phyloP scores from a whole-genome alignment of 2,888 invertebrate genomes.

The Gari tellinella region DNA sequence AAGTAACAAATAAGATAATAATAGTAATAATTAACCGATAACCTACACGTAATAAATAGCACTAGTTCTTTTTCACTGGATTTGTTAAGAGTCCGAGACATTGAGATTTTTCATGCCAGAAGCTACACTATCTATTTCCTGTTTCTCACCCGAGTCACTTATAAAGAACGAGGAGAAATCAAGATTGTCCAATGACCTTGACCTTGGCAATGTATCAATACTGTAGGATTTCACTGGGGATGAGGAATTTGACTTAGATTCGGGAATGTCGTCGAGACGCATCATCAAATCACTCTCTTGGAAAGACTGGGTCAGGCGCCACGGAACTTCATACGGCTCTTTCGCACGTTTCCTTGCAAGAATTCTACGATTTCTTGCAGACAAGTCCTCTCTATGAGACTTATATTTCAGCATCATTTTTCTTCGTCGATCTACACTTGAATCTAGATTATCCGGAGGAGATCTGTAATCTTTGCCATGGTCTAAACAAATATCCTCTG shows the following conservation, averaged over 20 bases:
- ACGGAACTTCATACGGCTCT: conserved; percentile 80
- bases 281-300: conserved; percentile 66
- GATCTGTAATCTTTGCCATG: conserved; percentile 52
- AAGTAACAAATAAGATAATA: too few relatives aligned
- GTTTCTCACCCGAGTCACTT: conserved; percentile 60
- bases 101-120: conserved; percentile 75
- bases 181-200: conserved; percentile 79
- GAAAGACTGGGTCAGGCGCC: conserved; percentile 72
- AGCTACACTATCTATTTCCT: conserved; percentile 77
- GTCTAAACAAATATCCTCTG: conserved; percentile 41
- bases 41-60: too few relatives aligned
- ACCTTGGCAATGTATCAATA: conserved; percentile 68
- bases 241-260: conserved; percentile 73
- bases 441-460: conserved; percentile 53
- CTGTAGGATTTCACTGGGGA: conserved; percentile 68
- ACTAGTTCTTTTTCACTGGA: too few relatives aligned
- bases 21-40: too few relatives aligned
- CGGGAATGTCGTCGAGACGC: conserved; percentile 47
- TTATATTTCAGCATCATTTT: conserved; percentile 42
- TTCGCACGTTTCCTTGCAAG: conserved; percentile 51
- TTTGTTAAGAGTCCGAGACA: conserved; percentile 63
- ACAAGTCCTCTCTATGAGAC: conserved; percentile 36
- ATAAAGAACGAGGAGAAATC: conserved; percentile 73
- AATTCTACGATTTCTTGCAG: conserved; percentile 59
- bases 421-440: conserved; percentile 45